Conservation (phyloP, 2,888 invertebrate species). For the Eupithecia subumbrata region DNA sequence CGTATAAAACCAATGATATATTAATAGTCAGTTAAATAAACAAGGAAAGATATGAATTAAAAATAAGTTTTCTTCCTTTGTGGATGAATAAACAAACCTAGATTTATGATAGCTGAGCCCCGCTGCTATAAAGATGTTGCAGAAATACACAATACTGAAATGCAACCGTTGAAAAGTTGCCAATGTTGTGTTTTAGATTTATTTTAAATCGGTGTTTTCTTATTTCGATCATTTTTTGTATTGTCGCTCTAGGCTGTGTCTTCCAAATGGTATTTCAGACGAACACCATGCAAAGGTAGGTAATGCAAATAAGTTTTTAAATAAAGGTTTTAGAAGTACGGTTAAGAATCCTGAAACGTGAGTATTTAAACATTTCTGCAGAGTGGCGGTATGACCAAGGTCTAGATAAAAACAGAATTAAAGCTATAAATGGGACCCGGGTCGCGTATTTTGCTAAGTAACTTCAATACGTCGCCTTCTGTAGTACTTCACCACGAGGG, state of each 20-base stretch:
- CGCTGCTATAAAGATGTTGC: background rate
- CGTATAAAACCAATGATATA: no score
- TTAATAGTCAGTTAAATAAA: background rate
- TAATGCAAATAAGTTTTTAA: no score
- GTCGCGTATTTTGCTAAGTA: no score
- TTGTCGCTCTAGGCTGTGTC: background rate
- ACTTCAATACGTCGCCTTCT: no score
- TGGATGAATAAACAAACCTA: background rate
- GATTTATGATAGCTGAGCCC: background rate
- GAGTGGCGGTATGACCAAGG: no score
- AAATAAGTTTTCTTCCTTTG: background rate
- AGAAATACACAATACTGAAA: background rate
- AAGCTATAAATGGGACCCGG: no score
- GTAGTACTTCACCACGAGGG: no score
- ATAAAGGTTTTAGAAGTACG: no score
- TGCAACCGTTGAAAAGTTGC: background rate
- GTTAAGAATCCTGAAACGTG: no score
- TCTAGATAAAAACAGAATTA: no score
- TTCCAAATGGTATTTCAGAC: background rate
- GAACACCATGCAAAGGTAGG: background rate
- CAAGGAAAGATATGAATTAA: background rate
- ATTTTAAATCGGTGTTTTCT: background rate
- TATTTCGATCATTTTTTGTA: background rate
- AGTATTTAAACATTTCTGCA: no score
- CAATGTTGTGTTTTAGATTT: background rate